Conservation (phyloP, 2,797 vertebrate species). For the Tinamus major region DNA sequence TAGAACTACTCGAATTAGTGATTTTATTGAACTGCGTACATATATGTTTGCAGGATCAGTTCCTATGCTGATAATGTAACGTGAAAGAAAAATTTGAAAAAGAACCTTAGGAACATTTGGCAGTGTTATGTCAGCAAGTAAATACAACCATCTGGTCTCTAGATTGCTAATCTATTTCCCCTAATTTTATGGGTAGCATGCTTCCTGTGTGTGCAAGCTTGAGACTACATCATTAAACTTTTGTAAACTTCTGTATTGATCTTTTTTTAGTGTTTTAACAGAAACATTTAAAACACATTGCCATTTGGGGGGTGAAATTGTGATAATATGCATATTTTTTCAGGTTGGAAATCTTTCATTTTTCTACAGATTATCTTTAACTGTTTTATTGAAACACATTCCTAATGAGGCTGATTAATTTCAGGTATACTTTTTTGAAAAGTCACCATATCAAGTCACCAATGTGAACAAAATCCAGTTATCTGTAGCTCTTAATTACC, state of each 20-base stretch:
- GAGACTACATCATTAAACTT: constrained; percentile 50
- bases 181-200: constrained; percentile 53
- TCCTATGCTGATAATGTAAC: constrained; percentile 42
- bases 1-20: not conserved
- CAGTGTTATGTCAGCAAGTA: constrained; percentile 69
- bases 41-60: constrained; percentile 25
- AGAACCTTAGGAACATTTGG: constrained; percentile 71
- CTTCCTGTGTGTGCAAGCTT: constrained; percentile 60
- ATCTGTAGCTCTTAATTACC: not conserved
- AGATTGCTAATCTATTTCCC: constrained; percentile 57
- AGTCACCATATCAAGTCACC: not conserved
- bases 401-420: constrained; percentile 19
- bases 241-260: constrained; percentile 57
- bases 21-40: not conserved
- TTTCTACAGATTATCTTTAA: not conserved
- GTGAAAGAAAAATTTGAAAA: constrained; percentile 61
- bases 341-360: not conserved
- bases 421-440: constrained; percentile 10
- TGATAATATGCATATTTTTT: not conserved
- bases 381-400: not conserved
- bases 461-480: not conserved
- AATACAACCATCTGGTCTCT: constrained; percentile 71
- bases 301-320: constrained; percentile 16
- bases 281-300: constrained; percentile 33
- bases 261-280: constrained; percentile 60